Evolutionary conservation across 2,113 vertebrate species (phyloP), one percentile per base, ranked within the genome.

Genomic region (Pollimyrus isidori): DNA sequence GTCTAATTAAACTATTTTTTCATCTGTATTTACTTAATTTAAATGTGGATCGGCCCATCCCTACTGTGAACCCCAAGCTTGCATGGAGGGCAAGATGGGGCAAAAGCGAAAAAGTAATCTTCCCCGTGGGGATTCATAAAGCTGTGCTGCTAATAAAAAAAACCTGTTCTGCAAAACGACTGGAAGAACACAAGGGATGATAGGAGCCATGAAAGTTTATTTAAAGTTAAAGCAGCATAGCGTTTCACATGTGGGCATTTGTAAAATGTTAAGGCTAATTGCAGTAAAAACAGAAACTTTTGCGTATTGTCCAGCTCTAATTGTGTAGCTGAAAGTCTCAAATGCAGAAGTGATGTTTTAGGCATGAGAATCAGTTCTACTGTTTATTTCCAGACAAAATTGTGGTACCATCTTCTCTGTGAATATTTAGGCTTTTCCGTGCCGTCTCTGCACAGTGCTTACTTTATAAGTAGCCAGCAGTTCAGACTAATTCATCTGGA

Each of bases 401-500:
- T 42, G 35, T 42, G 17, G 73, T 80, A 19, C 26, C 35, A 7
- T 30, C 39, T 82, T 10, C 5, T 30, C 53, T 7, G 73, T 39
- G 69, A 42, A 53, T 83, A 23, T 45, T 69, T 7, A 4, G 23
- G 3, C 17, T 48, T 88, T 69, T 49, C 46, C 15, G 19, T 91
- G 56, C 87, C 80, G 50, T 73, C 76, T 89, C 30, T 65, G 50
- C 91, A 89, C 87, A 89, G 83, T 91, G 48, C 90, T 89, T 11
- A 48, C 42, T 35, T 87, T 48, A 23, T 53, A 91, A 92, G 91
- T 91, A 84, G 90, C 42, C 48, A 13, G 49, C 10, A 9, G 53
- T 90, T 90, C 90, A 90, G 86, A 91, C 90, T 91, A 92, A 89
- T 48, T 6, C 1, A 21, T 42, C 46, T 65, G 86, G 50, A 89